A percentile compares a stretch with the other conserved stretches of the same genome.
phyloP scores from a whole-genome alignment of 2,797 vertebrate species.

The Salmo trutta region DNA sequence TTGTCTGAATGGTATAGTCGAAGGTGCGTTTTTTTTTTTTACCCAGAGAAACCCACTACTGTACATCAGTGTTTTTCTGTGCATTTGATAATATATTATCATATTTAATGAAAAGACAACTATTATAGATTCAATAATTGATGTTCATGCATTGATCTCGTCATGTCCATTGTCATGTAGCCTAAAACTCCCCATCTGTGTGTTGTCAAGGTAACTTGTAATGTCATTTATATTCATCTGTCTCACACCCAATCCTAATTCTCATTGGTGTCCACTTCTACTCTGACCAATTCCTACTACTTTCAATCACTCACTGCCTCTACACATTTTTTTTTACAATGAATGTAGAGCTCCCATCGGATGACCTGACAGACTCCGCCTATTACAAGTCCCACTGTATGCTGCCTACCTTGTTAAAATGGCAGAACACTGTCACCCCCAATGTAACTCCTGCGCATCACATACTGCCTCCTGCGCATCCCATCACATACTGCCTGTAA shows the following conservation, averaged over 20 bases:
- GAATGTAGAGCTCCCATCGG: neutral
- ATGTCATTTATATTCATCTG: neutral
- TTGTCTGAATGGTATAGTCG: slow-evolving; percentile 38
- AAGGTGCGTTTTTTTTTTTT: slow-evolving; percentile 22
- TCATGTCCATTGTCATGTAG: slow-evolving; percentile 26
- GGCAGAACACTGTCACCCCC: neutral
- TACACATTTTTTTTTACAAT: neutral
- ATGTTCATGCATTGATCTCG: slow-evolving; percentile 18
- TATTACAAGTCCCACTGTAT: too few species aligned
- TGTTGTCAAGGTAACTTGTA: slow-evolving; percentile 18
- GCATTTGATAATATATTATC: slow-evolving; percentile 48
- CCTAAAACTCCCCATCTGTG: slow-evolving; percentile 40
- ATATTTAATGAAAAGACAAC: slow-evolving; percentile 43
- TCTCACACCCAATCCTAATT: neutral
- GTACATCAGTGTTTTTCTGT: slow-evolving; percentile 39
- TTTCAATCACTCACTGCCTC: slow-evolving; percentile 41
- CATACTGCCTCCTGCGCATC: too few species aligned
- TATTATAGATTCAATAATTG: slow-evolving; percentile 41
- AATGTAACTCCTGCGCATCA: neutral
- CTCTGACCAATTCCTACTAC: neutral
- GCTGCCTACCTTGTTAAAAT: too few species aligned
- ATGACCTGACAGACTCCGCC: slow-evolving; percentile 9
- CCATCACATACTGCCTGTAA: neutral
- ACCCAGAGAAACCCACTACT: slow-evolving; percentile 19
- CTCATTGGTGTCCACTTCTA: neutral